phyloP scores from a whole-genome alignment of 1,140 invertebrate genomes.

The Pogonus chalceus region DNA sequence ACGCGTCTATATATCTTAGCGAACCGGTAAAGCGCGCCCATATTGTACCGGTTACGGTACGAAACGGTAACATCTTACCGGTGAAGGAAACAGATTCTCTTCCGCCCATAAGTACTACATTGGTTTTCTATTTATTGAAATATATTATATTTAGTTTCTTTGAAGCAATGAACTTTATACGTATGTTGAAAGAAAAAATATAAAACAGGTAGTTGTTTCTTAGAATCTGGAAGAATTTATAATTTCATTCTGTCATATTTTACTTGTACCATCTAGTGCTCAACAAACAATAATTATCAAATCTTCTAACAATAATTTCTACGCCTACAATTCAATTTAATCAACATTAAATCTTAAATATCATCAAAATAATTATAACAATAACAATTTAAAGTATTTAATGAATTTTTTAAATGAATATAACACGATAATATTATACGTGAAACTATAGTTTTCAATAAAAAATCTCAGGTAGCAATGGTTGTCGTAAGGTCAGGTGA shows the following conservation, averaged over 20 bases:
- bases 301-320: no score
- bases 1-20: not conserved
- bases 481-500: conserved; percentile 3
- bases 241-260: not conserved
- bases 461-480: not conserved
- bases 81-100: not conserved
- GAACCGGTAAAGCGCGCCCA: not conserved
- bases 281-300: no score
- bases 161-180: no score
- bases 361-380: no score
- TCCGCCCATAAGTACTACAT: no score
- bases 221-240: not conserved
- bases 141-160: no score
- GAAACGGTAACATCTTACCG: not conserved
- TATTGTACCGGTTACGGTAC: not conserved
- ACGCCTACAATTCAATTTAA: no score
- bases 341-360: no score
- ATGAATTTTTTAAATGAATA: no score
- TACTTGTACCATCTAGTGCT: not conserved
- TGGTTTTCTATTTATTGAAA: no score
- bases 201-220: not conserved
- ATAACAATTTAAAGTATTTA: no score
- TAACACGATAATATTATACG: no score
- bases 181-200: not conserved
- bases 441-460: not conserved